These are phyloP conservation scores for Cassiopea xamachana DNA, from an alignment of 30 jellyfish, hydroid and myxozoan species.

Conservation along the genomic window DNA sequence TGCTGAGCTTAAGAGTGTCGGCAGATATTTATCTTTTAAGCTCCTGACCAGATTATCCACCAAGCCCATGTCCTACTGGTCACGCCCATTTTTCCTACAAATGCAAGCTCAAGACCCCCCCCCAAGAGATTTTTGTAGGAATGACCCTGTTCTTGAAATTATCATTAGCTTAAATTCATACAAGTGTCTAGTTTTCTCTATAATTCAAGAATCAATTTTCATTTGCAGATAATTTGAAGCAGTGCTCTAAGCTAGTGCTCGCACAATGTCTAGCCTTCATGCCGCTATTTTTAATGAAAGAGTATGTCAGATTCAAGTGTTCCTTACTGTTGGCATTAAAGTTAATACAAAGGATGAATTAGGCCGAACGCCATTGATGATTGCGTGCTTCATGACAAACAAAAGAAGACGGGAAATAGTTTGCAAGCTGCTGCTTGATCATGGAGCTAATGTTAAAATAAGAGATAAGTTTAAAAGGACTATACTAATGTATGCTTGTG, in stretches of 20 bases:
- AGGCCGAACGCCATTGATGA: conserved; percentile 72
- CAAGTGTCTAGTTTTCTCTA: no score
- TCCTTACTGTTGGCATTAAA: conserved; percentile 60
- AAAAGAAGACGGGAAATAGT: conserved; percentile 34
- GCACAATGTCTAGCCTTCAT: conserved; percentile 51
- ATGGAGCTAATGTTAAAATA: conserved; percentile 46
- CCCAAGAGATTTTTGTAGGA: no score
- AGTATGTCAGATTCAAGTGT: conserved; percentile 24
- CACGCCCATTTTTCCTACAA: no score
- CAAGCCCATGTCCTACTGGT: no score
- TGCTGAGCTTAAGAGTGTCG: no score
- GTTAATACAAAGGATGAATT: conserved; percentile 42
- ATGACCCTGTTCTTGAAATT: no score
- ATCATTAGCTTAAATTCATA: no score
- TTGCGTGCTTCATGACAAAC: conserved; percentile 67
- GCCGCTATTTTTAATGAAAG: conserved; percentile 39
- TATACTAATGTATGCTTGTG: conserved; percentile 64
- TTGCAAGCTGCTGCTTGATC: conserved; percentile 45
- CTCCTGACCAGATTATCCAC: no score
- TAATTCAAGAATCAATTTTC: neutral
- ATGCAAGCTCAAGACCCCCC: no score
- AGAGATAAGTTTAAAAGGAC: conserved; percentile 40
- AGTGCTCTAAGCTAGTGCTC: neutral
- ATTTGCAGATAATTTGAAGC: neutral
- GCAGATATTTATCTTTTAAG: no score